These are phyloP conservation scores for Luperina nickerlii DNA, from an alignment of 2,888 invertebrate genomes.

Conservation along the genomic window DNA sequence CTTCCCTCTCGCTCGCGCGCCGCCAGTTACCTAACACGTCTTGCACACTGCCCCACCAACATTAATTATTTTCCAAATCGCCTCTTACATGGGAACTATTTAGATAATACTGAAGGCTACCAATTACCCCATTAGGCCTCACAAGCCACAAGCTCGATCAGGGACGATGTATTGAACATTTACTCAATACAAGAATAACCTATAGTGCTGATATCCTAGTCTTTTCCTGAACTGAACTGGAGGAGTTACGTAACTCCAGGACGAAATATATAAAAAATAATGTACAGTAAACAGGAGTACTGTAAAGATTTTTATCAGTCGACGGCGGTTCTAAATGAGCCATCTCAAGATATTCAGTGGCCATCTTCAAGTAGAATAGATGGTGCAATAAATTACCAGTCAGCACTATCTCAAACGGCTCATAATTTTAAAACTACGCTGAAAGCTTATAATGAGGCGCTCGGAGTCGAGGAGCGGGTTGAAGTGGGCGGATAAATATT, in stretches of 20 bases:
- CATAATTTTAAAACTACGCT: slow-evolving; percentile 79
- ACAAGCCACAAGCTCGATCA: slow-evolving; percentile 48
- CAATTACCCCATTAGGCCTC: slow-evolving; percentile 50
- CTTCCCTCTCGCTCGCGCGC: slow-evolving; percentile 81
- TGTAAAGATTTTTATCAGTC: slow-evolving; percentile 59
- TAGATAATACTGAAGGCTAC: slow-evolving; percentile 73
- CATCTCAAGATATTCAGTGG: slow-evolving; percentile 64
- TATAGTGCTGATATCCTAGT: slow-evolving; percentile 55
- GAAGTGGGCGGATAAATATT: slow-evolving; percentile 80
- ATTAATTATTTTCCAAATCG: slow-evolving; percentile 87
- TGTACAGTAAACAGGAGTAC: slow-evolving; percentile 61
- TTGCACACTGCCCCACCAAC: slow-evolving; percentile 85
- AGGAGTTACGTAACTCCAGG: slow-evolving; percentile 75
- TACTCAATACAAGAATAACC: slow-evolving; percentile 22
- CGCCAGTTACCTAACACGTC: slow-evolving; percentile 87
- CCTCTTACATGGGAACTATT: slow-evolving; percentile 77
- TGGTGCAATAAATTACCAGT: slow-evolving; percentile 75
- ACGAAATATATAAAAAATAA: slow-evolving; percentile 72
- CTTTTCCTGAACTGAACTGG: slow-evolving; percentile 63
- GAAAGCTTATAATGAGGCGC: slow-evolving; percentile 82
- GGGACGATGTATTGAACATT: slow-evolving; percentile 25
- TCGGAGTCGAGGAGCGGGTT: slow-evolving; percentile 72
- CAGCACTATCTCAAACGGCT: slow-evolving; percentile 74
- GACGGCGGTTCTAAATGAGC: slow-evolving; percentile 55
- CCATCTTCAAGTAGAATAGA: slow-evolving; percentile 69